Evolutionary conservation across 2,888 invertebrate species (phyloP), one percentile per base, ranked within the genome.

Genomic region (Acheta domesticus): DNA sequence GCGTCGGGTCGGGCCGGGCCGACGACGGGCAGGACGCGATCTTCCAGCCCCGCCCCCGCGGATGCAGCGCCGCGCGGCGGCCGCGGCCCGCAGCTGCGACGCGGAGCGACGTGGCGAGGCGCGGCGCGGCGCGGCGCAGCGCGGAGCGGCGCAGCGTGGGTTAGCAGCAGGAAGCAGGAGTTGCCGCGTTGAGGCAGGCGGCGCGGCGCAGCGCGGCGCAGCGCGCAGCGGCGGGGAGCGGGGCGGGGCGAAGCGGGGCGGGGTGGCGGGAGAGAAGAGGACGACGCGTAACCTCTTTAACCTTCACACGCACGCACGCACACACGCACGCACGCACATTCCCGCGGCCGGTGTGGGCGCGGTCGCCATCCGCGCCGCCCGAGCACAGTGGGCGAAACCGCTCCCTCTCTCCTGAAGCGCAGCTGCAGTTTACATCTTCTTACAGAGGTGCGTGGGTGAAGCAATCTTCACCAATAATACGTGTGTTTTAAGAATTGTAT

Each of bases 241-340:
- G 62, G 14, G 62, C 16, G 8, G n/a, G 16, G 62, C 4, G 62
- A 16, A n/a, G 4, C 16, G 62, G 62, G 14, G 62, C 16, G n/a
- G n/a, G 16, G 62, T 8, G 62, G 62, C 14, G 62, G 16, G 62
- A 36, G 62, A n/a, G 16, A n/a, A n/a, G 62, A 62, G 62, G n/a
- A 62, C 62, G 62, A 62, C 62, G 62, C 62, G 62, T 62, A 62
- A 62, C 62, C 62, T 62, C 62, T 62, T 62, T 62, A 62, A 62
- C 62, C 62, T 62, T 62, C 62, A 62, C 62, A 62, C 62, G 62
- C 62, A 62, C 62, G 14, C 62, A 62, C 62, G 62, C 62, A 62
- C 62, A 19, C 62, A 62, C 62, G 62, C 62, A 62, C 62, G 62
- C 62, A 62, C 62, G 62, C 62, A 62, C 62, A 62, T 62, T 62